Base-by-base conservation (phyloP, 2,888 invertebrate species). In the Gymnoscelis rufifasciata region DNA sequence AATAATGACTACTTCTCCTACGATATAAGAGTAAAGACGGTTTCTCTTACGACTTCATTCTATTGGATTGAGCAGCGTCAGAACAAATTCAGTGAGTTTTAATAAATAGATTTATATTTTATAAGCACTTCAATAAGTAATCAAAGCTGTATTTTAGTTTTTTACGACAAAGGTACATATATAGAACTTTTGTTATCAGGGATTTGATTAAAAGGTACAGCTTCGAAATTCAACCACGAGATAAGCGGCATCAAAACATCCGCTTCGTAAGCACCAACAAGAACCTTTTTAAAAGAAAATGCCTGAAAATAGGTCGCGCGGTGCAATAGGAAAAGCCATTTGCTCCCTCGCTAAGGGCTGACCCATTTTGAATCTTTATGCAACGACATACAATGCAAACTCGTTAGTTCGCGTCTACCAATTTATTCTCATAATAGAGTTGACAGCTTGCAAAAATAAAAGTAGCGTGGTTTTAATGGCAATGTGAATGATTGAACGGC, bases 351-450 rank as follows among this genome's bases (percentile, higher is more conserved):
- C 42, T 45, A 36, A 27, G 38, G 62, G 60, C 55, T 71, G 78
- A 77, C 80, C 80, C 60, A 75, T 61, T 74, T 73, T 59, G 44
- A 38, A 55, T 61, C 62, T 70, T 73, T 67, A 64, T 57, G 63
- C 64, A 10, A 15, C 10, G 11, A 10, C 3, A 35, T 35, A 35
- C 74, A 73, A 70, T 77, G 66, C 67, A 68, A 71, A 66, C 73
- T 76, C 71, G 67, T 77, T 74, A 76, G 64, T 56, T 24, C 55
- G 49, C 54, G 59, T 28, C 43, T 7, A 27, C 23, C 44, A 49
- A 43, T 43, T 43, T 38, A 41, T 44, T 44, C 41, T 44, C 23
- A 39, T 44, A 40, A 33, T 43, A 36, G 26, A 27, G 26, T 23
- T 12, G 35, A 30, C 8, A 10, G 23, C 1, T n/a, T 30, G 28